These are phyloP conservation scores for Cyanoliseus patagonus DNA, from an alignment of 2,113 vertebrate species.

Conservation along the genomic window DNA sequence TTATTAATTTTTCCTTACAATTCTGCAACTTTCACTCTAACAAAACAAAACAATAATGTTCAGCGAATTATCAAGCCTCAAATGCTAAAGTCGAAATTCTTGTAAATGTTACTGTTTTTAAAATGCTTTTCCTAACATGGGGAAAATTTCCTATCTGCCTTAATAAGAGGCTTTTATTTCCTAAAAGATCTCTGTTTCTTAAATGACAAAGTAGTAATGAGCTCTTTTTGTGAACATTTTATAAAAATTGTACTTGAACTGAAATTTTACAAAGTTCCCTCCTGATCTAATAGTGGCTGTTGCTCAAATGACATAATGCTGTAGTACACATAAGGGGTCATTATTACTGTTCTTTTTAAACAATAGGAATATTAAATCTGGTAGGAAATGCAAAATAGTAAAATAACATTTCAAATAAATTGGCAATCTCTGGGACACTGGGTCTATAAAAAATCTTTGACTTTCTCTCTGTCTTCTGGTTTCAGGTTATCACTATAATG, in stretches of 20 bases:
- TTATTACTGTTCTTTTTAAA: not conserved
- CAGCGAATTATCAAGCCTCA: not conserved
- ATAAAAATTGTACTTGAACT: not conserved
- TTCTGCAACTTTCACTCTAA: not conserved
- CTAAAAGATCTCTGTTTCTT: not conserved
- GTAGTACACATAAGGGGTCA: not conserved
- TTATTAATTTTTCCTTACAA: not conserved
- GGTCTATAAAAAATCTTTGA: not conserved
- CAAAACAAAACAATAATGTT: not conserved
- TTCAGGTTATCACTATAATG: constrained; percentile 96
- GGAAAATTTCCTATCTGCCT: not conserved
- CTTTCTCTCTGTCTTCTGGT: not conserved
- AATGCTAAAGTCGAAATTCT: not conserved
- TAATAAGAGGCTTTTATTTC: not conserved
- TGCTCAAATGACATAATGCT: not conserved
- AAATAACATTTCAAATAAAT: not conserved
- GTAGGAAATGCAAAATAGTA: not conserved
- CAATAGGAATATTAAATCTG: not conserved
- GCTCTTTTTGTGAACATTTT: not conserved
- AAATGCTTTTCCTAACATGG: not conserved
- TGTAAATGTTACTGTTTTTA: not conserved
- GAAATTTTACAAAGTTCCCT: not conserved
- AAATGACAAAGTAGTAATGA: not conserved
- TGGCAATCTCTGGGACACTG: fast-evolving
- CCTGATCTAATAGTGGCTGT: not conserved